phyloP scores from a whole-genome alignment of 2,113 vertebrate species.

The Pituophis catenifer region DNA sequence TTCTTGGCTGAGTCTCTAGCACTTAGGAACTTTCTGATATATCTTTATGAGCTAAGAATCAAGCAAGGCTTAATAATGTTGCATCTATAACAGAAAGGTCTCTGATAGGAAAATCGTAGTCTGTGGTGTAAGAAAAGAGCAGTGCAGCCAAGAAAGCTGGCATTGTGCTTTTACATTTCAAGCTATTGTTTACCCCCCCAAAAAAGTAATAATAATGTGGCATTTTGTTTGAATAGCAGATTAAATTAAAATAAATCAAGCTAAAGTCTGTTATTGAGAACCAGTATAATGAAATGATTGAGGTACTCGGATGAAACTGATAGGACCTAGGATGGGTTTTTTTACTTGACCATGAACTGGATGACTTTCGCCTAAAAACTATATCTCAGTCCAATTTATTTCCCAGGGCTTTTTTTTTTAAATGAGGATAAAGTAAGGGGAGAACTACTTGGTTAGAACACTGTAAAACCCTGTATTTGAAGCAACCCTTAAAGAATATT shows the following conservation, averaged over 20 bases:
- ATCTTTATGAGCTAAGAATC: background rate
- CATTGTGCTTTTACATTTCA: accelerated
- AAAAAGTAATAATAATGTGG: background rate
- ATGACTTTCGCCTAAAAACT: background rate
- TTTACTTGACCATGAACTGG: background rate
- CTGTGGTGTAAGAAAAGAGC: background rate
- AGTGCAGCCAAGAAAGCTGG: background rate
- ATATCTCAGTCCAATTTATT: background rate
- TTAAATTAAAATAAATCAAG: background rate
- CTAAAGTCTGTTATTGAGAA: background rate
- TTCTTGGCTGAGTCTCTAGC: background rate
- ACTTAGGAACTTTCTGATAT: background rate
- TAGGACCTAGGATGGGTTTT: background rate
- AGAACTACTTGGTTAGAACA: background rate
- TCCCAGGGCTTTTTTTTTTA: background rate
- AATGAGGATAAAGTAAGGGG: background rate
- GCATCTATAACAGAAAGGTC: accelerated
- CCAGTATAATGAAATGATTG: background rate
- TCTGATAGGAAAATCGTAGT: background rate
- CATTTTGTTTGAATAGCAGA: background rate
- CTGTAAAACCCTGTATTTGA: background rate
- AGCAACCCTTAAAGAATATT: background rate
- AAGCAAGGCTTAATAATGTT: background rate
- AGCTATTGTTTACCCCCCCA: background rate
- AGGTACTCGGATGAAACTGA: background rate